phyloP scores from a whole-genome alignment of 2,113 vertebrate species.

The Urocitellus parryii region DNA sequence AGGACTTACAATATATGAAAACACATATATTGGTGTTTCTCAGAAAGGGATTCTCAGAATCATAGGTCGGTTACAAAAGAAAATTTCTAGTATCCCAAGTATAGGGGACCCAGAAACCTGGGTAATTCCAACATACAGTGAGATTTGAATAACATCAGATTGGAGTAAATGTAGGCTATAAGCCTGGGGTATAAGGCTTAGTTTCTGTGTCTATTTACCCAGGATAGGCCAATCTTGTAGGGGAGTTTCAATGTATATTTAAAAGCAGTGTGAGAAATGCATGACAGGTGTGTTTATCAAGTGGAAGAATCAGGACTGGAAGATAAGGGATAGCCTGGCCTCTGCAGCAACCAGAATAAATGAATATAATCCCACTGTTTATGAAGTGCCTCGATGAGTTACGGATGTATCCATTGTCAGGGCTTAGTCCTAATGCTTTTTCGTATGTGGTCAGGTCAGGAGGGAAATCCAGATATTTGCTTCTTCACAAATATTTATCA shows the following conservation, averaged over 20 bases:
- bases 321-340: neutral
- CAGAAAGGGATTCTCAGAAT: constrained; percentile 12
- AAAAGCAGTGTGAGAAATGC: neutral
- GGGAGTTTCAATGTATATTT: neutral
- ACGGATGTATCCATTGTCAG: neutral
- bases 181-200: neutral
- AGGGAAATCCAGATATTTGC: constrained; percentile 56
- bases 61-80: neutral
- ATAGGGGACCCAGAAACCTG: neutral
- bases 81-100: neutral
- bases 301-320: neutral
- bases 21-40: neutral
- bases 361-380: constrained; percentile 58
- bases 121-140: neutral
- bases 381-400: constrained; percentile 16
- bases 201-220: neutral
- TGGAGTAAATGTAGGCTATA: neutral
- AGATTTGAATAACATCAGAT: neutral
- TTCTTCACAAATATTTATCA: constrained; percentile 71
- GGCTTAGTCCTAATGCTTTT: constrained; percentile 58
- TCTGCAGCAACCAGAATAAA: neutral
- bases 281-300: constrained; percentile 19
- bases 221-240: neutral
- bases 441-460: constrained; percentile 51
- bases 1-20: neutral